Percentiles rank a stretch among this genome's conserved stretches.
Conservation (phyloP, 2,113 vertebrate species). For the Geococcyx californianus region DNA sequence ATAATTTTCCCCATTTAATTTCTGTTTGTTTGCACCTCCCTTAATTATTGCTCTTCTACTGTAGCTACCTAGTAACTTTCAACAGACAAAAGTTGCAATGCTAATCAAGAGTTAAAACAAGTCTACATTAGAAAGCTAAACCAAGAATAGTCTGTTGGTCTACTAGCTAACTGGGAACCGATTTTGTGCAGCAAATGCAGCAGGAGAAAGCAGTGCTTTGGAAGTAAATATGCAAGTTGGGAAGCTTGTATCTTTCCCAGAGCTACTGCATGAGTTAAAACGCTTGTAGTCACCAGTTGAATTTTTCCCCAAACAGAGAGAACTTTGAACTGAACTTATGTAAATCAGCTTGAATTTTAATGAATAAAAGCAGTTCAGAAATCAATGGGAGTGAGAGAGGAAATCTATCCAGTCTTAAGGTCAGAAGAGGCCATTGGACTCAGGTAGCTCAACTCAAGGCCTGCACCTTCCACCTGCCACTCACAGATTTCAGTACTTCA, state of each 20-base stretch:
- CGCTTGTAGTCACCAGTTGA: background rate
- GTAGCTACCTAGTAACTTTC: background rate
- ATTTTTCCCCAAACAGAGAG: background rate
- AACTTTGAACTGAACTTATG: background rate
- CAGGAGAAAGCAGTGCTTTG: background rate
- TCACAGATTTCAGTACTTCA: background rate
- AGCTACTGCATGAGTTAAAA: background rate
- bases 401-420: background rate
- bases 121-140: background rate
- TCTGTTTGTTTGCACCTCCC: background rate
- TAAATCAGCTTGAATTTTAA: background rate
- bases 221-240: accelerated
- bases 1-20: background rate
- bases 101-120: background rate
- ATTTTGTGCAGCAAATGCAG: background rate
- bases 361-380: background rate
- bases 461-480: background rate
- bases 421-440: background rate
- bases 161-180: background rate
- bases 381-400: background rate
- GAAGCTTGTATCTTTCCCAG: background rate
- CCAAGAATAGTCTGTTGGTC: background rate
- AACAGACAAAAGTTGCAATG: background rate
- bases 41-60: background rate
- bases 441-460: background rate